Evolutionary conservation across 2,797 vertebrate species (phyloP), one percentile per base, ranked within the genome.

Genomic region (Coregonus ussuriensis): DNA sequence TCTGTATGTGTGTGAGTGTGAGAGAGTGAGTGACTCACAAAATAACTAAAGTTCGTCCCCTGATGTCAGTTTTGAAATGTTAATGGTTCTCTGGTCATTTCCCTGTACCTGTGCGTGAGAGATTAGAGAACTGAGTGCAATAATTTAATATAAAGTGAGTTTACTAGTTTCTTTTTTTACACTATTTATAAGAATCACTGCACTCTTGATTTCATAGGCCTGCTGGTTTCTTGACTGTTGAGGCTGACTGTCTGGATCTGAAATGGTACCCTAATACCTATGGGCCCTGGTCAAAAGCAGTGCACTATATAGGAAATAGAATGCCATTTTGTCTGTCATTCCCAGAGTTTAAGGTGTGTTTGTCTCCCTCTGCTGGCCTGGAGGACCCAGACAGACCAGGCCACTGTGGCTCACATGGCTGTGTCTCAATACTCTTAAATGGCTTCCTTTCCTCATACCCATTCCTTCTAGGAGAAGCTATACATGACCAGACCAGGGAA

Each of bases 361-460:
- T 74, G 77, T 79, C 67, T 67, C 74, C 35, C 75, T 79, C 71
- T 84, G 74, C 82, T 81, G 82, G 82, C 78, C 74, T 54, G 74
- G 62, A 82, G 29, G 53, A 76, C 63, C 25, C 75, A 68, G 71
- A 11, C 6, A 74, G 16, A 53, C 4, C 21, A 72, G 51, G 71
- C 71, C 25, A 35, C 31, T 9, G 29, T 71, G 47, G 41, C 47
- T 7, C 15, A 52, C 21, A 71, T 56, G 25, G 71, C 31, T 59
- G 29, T 31, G 6, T 54, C 29, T 15, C 14, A 53, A n/a, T 25
- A 7, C 37, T 0, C 15, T 9, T 31, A 25, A 25, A 25, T 25
- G 25, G 25, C 25, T 25, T 25, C 25, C 25, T 25, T 25, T 25
- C 25, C 25, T 25, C 25, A 25, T 25, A 25, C 25, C 25, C 25